Conservation (phyloP, 2,888 invertebrate genomes). For the Lypha dubia region DNA sequence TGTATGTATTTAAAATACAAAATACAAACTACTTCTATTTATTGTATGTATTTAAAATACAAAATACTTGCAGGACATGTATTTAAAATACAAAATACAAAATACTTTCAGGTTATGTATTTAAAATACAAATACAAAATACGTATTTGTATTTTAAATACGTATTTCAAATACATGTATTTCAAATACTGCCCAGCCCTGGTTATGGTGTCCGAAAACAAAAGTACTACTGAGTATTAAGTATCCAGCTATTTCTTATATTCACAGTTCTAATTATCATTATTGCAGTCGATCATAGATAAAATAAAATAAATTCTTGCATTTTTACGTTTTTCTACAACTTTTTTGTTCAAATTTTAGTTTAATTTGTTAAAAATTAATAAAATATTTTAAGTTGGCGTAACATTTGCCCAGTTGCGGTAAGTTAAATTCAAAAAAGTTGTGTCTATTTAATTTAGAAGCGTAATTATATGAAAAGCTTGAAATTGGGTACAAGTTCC, state of each 20-base stretch:
- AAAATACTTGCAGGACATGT: no score
- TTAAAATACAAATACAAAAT: no score
- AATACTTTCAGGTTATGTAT: no score
- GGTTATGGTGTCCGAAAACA: neutral
- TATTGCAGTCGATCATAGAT: conserved; percentile 41
- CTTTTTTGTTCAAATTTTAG: conserved; percentile 64
- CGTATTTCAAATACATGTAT: no score
- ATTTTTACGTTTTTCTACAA: conserved; percentile 64
- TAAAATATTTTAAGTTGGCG: neutral
- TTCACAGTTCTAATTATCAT: conserved; percentile 38
- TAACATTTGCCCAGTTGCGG: conserved; percentile 27
- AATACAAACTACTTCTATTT: no score
- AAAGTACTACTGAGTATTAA: neutral
- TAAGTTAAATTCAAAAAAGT: conserved; percentile 6
- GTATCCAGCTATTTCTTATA: neutral
- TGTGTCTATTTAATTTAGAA: neutral
- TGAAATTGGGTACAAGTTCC: conserved; percentile 1
- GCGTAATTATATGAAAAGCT: neutral
- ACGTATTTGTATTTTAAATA: no score
- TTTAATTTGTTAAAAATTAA: conserved; percentile 54
- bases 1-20: no score
- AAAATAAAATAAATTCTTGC: conserved; percentile 44
- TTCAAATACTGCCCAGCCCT: no score
- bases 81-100: no score
- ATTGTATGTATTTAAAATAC: no score